These are phyloP conservation scores for Sphaerophoria taeniata DNA, from an alignment of 2,888 invertebrate genomes.

Conservation along the genomic window DNA sequence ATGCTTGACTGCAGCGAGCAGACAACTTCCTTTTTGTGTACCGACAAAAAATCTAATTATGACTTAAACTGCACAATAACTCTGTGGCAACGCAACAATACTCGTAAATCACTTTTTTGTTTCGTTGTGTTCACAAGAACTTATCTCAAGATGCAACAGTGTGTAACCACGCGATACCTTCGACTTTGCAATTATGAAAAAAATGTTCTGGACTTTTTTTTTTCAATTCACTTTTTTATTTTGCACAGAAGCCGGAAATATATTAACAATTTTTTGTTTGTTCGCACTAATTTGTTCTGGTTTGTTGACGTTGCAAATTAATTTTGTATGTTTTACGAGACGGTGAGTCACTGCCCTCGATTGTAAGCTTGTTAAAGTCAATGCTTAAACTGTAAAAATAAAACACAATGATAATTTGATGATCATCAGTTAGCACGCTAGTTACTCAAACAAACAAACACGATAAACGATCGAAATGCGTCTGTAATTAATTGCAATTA, in stretches of 20 bases:
- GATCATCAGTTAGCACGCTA: slow-evolving; percentile 48
- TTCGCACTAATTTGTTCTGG: slow-evolving; percentile 55
- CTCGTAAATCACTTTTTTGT: slow-evolving; percentile 29
- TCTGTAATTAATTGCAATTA: slow-evolving; percentile 40
- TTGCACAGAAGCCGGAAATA: slow-evolving; percentile 56
- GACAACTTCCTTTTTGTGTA: slow-evolving; percentile 3
- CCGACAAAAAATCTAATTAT: slow-evolving; percentile 8
- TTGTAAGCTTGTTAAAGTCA: slow-evolving; percentile 18
- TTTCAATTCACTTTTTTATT: slow-evolving; percentile 31
- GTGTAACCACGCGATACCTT: slow-evolving; percentile 47
- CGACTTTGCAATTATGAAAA: slow-evolving; percentile 37
- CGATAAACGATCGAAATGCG: slow-evolving; percentile 63
- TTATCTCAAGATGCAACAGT: slow-evolving; percentile 46
- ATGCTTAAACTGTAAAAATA: slow-evolving; percentile 40
- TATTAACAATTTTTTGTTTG: slow-evolving; percentile 7
- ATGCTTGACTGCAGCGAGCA: not conserved
- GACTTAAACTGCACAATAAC: not conserved
- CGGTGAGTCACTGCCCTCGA: slow-evolving; percentile 62
- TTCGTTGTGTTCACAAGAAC: slow-evolving; percentile 22
- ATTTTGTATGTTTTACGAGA: slow-evolving; percentile 36
- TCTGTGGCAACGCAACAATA: slow-evolving; percentile 23
- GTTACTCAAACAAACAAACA: not conserved
- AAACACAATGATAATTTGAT: slow-evolving; percentile 33
- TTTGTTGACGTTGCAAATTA: slow-evolving; percentile 55
- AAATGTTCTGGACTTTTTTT: slow-evolving; percentile 13